Percentiles rank a stretch among this genome's conserved stretches.
These are phyloP conservation scores for Sebastes steindachneri DNA, from an alignment of 2,797 vertebrate species.

Conservation along the genomic window DNA sequence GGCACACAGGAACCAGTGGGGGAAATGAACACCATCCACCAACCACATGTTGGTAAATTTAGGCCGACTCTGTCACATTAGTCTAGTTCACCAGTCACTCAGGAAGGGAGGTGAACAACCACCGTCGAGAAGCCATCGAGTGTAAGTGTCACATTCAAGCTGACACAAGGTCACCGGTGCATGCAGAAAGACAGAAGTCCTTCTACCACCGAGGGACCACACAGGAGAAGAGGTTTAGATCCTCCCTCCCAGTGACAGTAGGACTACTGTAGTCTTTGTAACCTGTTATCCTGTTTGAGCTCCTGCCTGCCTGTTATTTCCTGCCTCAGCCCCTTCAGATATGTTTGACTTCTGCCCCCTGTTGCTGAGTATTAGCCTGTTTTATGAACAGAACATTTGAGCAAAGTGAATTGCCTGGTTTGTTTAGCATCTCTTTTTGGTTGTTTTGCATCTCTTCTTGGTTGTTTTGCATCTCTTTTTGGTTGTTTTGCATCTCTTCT, in stretches of 20 bases:
- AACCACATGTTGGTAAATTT: conserved; percentile 17
- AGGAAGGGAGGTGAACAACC: background rate
- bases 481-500: no score
- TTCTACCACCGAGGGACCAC: background rate
- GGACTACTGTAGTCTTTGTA: no score
- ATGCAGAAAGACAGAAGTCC: background rate
- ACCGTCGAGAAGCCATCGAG: background rate
- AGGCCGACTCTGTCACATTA: background rate
- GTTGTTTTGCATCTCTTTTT: no score
- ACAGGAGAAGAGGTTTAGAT: background rate
- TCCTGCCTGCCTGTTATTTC: no score
- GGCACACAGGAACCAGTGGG: background rate
- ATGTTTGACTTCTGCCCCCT: no score
- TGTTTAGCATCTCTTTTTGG: no score
- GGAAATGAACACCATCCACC: conserved; percentile 4
- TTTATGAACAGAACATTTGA: no score
- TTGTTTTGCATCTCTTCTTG: no score
- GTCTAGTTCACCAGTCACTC: background rate
- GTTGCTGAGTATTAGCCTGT: no score
- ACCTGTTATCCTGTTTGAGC: no score
- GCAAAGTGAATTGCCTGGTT: no score
- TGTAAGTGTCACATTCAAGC: background rate
- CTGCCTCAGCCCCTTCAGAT: no score
- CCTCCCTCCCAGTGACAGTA: background rate
- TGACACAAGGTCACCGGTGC: background rate